Evolutionary conservation across 2,113 vertebrate genomes (phyloP), one percentile per base, ranked within the genome.

Genomic region (Bungarus multicinctus): DNA sequence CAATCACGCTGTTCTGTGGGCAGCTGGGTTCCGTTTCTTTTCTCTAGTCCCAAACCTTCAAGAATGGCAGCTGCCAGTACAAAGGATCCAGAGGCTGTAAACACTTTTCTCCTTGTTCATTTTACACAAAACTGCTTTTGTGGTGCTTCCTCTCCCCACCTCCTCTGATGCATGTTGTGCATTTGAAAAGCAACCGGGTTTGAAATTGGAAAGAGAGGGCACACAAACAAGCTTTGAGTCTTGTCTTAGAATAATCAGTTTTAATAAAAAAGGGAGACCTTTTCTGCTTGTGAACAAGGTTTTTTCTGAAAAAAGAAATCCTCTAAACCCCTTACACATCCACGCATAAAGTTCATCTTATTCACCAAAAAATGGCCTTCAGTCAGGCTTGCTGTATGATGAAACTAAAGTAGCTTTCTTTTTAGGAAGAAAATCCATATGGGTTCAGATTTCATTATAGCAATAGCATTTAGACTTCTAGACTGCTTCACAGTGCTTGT

Each of bases 61-160:
- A 90, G 89, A 92, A 93, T 47, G 55, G 88, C 69, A 89, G 64
- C 0, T 87, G 43, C 64, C 92, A 43, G 52, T 52, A 27, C 90
- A 52, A 94, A 93, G 91, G 54, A 95, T 2, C 85, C 89, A 90
- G 85, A 60, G 90, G 57, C 90, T 55, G 92, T 90, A 91, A 91
- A 91, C 47, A 54, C 55, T 64, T 50, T 94, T 85, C 85, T 95
- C 92, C 87, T 74, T 91, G 39, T 92, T 94, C 88, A 11, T 92
- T 12, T 89, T 74, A 87, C 94, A 92, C 91, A 95, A 94, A 95
- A 90, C 92, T 88, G 91, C 87, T 92, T 92, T 47, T 27, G 43
- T 47, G 43, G 22, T 27, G 43, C 34, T 18, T 5, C 10, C 1
- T 91, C 23, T 43, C 88, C 20, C 89, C 4, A 1, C 12, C 25